phyloP scores from a whole-genome alignment of 2,797 vertebrate genomes.

The Cyclopterus lumpus region DNA sequence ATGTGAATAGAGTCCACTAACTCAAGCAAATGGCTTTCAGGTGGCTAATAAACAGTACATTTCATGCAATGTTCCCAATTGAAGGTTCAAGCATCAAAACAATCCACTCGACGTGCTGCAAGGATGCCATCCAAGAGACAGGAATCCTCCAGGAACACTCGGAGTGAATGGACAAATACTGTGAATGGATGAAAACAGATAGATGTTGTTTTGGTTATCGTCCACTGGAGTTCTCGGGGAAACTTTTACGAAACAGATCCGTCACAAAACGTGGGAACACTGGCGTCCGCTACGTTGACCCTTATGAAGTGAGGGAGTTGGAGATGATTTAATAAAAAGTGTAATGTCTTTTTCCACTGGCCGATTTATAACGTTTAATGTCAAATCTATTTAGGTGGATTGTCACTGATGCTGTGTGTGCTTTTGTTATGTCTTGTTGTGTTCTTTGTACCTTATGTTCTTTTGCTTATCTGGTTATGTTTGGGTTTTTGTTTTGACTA shows the following conservation, averaged over 20 bases:
- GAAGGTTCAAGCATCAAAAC: conserved; percentile 49
- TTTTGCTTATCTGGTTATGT: background rate
- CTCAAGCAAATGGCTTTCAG: conserved; percentile 39
- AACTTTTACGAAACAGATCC: background rate
- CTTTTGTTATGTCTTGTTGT: conserved; percentile 2
- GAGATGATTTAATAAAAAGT: background rate
- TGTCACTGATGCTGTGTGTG: background rate
- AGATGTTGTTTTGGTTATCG: background rate
- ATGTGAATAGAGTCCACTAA: conserved; percentile 26
- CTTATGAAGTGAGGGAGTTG: background rate
- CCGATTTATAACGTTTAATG: background rate
- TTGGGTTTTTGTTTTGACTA: conserved; percentile 3
- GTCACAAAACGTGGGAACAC: background rate
- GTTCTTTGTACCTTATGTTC: background rate
- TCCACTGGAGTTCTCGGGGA: background rate
- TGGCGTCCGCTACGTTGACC: background rate
- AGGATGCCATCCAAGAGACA: background rate
- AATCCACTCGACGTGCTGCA: conserved; percentile 9
- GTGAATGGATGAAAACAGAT: background rate
- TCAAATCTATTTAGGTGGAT: background rate
- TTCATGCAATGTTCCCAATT: conserved; percentile 71
- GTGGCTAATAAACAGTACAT: conserved; percentile 44
- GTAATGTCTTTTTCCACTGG: background rate
- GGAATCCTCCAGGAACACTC: background rate
- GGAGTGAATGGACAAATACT: background rate